Conservation (phyloP, 2,888 invertebrate species). For the Molanna angustata region DNA sequence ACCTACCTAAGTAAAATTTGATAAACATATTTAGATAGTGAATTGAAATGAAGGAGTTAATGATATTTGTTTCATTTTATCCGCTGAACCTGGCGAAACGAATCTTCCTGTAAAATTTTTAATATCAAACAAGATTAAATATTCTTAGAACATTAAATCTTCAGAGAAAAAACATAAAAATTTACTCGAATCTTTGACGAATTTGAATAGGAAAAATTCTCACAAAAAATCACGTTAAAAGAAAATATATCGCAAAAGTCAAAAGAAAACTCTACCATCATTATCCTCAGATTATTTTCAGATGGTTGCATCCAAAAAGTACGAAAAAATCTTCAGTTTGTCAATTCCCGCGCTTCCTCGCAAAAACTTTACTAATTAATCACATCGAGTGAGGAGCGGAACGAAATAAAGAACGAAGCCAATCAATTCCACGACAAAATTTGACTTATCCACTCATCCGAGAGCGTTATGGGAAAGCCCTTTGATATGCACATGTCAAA, state of each 20-base stretch:
- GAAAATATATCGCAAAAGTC: background rate
- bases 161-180: too few relatives aligned
- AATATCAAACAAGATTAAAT: too few relatives aligned
- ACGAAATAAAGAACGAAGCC: slow-evolving; percentile 4
- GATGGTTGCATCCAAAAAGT: background rate
- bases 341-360: slow-evolving; percentile 2
- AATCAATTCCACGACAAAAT: slow-evolving; percentile 13
- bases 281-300: slow-evolving; percentile 1
- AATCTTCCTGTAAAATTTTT: too few relatives aligned
- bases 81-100: too few relatives aligned
- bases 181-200: too few relatives aligned
- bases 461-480: background rate
- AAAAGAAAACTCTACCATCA: background rate
- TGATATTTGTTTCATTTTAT: too few relatives aligned
- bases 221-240: too few relatives aligned
- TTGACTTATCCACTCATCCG: slow-evolving; percentile 17
- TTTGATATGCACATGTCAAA: slow-evolving; percentile 23
- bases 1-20: too few relatives aligned
- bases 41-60: too few relatives aligned
- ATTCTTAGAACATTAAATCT: too few relatives aligned
- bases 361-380: slow-evolving; percentile 7
- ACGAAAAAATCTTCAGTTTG: background rate
- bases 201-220: too few relatives aligned
- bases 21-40: too few relatives aligned
- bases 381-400: background rate